phyloP scores from a whole-genome alignment of 2,113 vertebrate species.

The Sterrhoptilus dennistouni region DNA sequence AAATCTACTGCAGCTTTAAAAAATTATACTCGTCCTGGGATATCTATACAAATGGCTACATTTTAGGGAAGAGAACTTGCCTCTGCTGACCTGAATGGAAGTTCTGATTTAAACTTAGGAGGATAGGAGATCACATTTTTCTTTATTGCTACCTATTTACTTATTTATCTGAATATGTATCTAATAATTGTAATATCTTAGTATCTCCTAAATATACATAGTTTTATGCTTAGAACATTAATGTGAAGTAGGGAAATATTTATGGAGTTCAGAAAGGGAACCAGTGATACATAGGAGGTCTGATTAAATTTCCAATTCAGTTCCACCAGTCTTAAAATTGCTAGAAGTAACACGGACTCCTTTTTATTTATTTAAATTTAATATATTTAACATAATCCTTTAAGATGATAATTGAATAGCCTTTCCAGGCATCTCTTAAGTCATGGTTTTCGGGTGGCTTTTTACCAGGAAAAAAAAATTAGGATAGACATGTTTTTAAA shows the following conservation, averaged over 20 bases:
- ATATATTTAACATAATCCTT: neutral
- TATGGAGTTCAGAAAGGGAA: neutral
- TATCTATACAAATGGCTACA: neutral
- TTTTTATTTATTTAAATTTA: neutral
- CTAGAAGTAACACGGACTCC: neutral
- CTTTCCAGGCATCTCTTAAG: neutral
- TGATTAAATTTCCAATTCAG: neutral
- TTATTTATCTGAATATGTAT: neutral
- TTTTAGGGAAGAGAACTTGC: neutral
- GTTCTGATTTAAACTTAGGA: neutral
- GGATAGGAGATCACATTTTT: neutral
- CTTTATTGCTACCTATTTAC: neutral
- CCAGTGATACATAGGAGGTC: neutral
- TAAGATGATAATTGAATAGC: neutral
- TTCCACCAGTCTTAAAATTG: neutral
- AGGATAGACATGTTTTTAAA: neutral
- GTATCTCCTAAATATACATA: neutral
- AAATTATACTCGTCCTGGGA: neutral
- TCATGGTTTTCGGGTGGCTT: rapidly evolving
- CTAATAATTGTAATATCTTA: neutral
- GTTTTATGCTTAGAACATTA: neutral
- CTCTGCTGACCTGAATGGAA: neutral
- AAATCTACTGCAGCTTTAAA: neutral
- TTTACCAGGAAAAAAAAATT: neutral
- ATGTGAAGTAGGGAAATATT: neutral